phyloP scores from a whole-genome alignment of 1,140 invertebrate genomes.

The Drosophila ironensis region DNA sequence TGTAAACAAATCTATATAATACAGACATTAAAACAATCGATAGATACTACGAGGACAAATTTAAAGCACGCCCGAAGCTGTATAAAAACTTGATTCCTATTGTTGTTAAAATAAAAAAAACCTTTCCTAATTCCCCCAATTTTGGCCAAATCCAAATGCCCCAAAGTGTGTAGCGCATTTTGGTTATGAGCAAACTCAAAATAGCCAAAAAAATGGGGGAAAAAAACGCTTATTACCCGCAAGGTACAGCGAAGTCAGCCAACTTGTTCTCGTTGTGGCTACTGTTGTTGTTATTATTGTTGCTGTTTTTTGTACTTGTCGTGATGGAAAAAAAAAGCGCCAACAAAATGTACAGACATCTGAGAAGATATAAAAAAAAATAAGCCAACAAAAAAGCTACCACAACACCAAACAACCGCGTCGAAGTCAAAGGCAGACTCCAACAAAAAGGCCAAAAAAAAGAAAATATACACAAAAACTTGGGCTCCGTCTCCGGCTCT shows the following conservation, averaged over 20 bases:
- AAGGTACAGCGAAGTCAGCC: slow-evolving; percentile 38
- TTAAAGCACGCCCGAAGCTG: too few relatives aligned
- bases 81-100: not conserved
- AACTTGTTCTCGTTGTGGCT: slow-evolving; percentile 28
- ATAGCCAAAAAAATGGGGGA: slow-evolving; percentile 14
- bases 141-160: not conserved
- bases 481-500: slow-evolving; percentile 27
- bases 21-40: too few relatives aligned
- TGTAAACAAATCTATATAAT: too few relatives aligned
- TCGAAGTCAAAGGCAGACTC: slow-evolving; percentile 32
- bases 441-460: not conserved
- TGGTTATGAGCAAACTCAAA: slow-evolving; percentile 21
- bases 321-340: slow-evolving; percentile 21
- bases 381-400: slow-evolving; percentile 29
- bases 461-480: slow-evolving; percentile 28
- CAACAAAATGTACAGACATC: slow-evolving; percentile 48
- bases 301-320: slow-evolving; percentile 41
- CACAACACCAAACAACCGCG: slow-evolving; percentile 46
- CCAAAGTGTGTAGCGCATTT: slow-evolving; percentile 15
- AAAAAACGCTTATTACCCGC: slow-evolving; percentile 49
- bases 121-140: not conserved
- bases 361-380: slow-evolving; percentile 14
- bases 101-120: not conserved
- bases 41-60: too few relatives aligned
- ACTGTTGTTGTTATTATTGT: slow-evolving; percentile 9